These are phyloP conservation scores for Streptopelia turtur DNA, from an alignment of 2,797 vertebrate genomes.

Conservation along the genomic window DNA sequence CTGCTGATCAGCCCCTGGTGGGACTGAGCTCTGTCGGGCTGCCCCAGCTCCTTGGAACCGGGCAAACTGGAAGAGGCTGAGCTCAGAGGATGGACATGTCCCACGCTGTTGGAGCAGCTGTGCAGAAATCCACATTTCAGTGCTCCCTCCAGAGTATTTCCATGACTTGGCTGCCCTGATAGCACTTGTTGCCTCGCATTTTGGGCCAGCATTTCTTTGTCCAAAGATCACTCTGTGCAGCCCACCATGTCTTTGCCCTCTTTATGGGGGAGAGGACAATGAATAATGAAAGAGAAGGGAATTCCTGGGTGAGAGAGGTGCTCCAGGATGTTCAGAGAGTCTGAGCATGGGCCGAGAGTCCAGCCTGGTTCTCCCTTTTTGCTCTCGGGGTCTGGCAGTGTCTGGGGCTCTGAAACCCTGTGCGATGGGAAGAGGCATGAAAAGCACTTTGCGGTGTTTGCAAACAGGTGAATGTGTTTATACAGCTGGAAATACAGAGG, in stretches of 20 bases:
- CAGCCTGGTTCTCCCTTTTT: background rate
- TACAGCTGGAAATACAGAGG: background rate
- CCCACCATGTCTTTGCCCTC: background rate
- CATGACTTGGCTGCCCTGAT: background rate
- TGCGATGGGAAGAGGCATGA: background rate
- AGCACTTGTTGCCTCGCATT: too few relatives aligned
- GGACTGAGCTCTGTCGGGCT: fast-evolving
- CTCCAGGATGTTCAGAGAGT: background rate
- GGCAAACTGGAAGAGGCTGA: background rate
- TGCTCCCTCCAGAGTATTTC: background rate
- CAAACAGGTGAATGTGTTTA: too few relatives aligned
- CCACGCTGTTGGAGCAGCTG: fast-evolving
- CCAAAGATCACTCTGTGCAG: background rate
- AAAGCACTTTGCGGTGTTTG: background rate
- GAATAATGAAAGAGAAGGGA: background rate
- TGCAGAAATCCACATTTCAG: background rate
- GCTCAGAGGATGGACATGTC: background rate
- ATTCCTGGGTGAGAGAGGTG: background rate
- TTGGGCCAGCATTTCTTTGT: background rate
- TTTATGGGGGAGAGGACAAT: background rate
- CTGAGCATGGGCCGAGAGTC: background rate
- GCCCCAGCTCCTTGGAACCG: background rate
- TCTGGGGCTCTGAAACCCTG: background rate
- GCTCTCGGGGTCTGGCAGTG: background rate
- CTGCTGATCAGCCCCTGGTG: background rate